These are phyloP conservation scores for Zonotrichia albicollis DNA, from an alignment of 2,797 vertebrate species.

Conservation along the genomic window DNA sequence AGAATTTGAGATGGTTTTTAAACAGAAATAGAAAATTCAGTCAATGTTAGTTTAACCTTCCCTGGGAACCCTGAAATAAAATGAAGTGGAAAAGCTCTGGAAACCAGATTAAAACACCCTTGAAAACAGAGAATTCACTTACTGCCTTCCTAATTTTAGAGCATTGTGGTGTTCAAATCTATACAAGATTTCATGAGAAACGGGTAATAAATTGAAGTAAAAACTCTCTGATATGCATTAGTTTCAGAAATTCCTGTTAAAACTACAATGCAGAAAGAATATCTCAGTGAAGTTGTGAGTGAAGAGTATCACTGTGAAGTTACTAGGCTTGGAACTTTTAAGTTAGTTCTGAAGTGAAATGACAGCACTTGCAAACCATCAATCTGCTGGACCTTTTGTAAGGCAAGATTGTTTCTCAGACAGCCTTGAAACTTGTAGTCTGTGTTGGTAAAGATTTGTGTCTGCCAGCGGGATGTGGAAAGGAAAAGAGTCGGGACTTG, in stretches of 20 bases:
- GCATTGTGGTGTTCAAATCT: background rate
- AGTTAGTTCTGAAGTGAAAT: background rate
- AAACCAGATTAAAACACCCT: background rate
- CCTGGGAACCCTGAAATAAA: background rate
- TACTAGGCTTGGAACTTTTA: background rate
- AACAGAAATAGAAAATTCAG: background rate
- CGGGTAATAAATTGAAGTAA: background rate
- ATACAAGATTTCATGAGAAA: background rate
- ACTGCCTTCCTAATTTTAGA: background rate
- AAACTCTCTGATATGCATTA: background rate
- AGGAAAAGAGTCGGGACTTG: background rate
- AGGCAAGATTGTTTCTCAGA: background rate
- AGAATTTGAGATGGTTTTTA: background rate
- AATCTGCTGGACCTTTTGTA: background rate
- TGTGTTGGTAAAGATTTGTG: background rate
- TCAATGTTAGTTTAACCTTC: background rate
- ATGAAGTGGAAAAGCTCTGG: background rate
- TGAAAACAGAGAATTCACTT: background rate
- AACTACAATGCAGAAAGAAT: background rate
- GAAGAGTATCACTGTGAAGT: background rate
- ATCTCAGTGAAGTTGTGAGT: background rate
- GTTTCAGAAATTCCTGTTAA: background rate
- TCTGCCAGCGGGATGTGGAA: background rate
- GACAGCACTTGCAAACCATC: background rate
- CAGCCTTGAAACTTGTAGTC: background rate